These are phyloP conservation scores for Microctonus brassicae DNA, from an alignment of 2,888 invertebrate genomes.

Conservation along the genomic window DNA sequence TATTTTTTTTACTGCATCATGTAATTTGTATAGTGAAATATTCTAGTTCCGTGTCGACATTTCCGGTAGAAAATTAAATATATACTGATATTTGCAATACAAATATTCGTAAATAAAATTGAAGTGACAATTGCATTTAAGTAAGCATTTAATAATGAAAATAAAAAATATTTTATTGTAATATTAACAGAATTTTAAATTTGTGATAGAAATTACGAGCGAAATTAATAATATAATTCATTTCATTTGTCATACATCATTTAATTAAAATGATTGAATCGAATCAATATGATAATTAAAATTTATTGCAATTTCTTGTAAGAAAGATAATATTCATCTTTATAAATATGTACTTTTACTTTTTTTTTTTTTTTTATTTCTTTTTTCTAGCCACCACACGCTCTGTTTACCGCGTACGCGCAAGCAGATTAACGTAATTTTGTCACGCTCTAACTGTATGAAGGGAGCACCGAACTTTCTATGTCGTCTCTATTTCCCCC, in stretches of 20 bases:
- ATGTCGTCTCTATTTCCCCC: conserved; percentile 43
- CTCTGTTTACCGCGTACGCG: conserved; percentile 52
- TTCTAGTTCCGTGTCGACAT: conserved; percentile 37
- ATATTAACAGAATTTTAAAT: not conserved
- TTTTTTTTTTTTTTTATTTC: conserved; percentile 50
- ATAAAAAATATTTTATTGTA: not conserved
- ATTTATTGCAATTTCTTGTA: conserved; percentile 6
- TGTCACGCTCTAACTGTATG: conserved; percentile 59
- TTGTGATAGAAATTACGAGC: not conserved
- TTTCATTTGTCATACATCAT: not conserved
- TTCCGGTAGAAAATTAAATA: conserved; percentile 35
- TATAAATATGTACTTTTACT: conserved; percentile 55
- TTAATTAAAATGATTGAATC: not conserved
- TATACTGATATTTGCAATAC: not conserved
- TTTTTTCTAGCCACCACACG: conserved; percentile 48
- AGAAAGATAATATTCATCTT: conserved; percentile 51
- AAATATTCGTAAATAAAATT: not conserved
- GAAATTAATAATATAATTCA: not conserved
- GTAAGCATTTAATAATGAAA: not conserved
- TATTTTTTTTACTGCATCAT: not conserved
- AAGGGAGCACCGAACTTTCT: conserved; percentile 57
- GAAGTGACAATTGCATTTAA: not conserved
- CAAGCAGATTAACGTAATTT: conserved; percentile 54
- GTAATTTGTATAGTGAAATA: conserved; percentile 25
- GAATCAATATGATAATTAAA: conserved; percentile 15